Conservation (phyloP, 2,113 vertebrate species). For the Rhadina sibilatrix region DNA sequence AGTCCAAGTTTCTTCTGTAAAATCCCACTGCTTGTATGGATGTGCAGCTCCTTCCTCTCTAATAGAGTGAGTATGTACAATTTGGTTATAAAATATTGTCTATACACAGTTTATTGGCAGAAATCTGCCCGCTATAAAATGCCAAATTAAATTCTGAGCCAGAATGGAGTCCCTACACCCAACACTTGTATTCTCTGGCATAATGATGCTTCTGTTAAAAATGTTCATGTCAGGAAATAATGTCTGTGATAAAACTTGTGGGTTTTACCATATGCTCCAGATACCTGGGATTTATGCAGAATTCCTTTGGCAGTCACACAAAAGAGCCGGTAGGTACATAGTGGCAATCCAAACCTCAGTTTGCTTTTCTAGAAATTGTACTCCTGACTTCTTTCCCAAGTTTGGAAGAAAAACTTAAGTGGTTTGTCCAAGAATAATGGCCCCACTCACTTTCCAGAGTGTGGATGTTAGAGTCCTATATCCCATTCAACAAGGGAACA, state of each 20-base stretch:
- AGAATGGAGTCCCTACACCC: background rate
- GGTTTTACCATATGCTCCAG: background rate
- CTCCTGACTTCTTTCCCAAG: background rate
- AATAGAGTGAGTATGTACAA: background rate
- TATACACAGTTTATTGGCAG: background rate
- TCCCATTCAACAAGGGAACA: background rate
- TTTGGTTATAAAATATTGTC: background rate
- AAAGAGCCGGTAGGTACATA: background rate
- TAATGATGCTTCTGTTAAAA: constrained; percentile 23
- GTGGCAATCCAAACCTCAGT: constrained; percentile 3
- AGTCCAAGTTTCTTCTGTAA: background rate
- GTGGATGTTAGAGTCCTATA: background rate
- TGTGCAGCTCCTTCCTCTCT: background rate
- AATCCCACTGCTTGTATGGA: background rate
- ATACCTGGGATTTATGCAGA: background rate
- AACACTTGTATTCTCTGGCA: constrained; percentile 13
- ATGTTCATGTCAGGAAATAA: background rate
- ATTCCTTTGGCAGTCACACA: constrained; percentile 8
- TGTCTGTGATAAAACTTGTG: background rate
- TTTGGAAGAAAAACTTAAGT: constrained; percentile 15
- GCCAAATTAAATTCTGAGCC: background rate
- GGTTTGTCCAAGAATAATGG: background rate
- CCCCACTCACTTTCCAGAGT: background rate
- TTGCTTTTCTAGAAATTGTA: constrained; percentile 42
- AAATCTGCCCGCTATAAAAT: background rate